Evolutionary conservation across 2,888 invertebrate genomes (phyloP), one percentile per base, ranked within the genome.

Genomic region (Axea sp.): DNA sequence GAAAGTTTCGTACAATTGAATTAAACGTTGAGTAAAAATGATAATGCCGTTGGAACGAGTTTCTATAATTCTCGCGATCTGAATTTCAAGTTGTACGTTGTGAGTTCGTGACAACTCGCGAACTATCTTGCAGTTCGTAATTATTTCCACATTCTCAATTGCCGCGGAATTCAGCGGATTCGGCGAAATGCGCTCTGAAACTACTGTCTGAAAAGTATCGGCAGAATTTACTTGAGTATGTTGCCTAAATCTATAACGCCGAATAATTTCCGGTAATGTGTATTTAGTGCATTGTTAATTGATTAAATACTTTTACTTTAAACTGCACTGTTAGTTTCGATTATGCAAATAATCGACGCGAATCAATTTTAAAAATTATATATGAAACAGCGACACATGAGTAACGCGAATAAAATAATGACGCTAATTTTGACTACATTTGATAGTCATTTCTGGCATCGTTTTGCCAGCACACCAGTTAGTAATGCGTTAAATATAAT

Each of bases 71-170:
- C 45, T 69, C 51, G 19, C 31, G 49, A 41, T 69, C 60, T 37
- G 60, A 51, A 60, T 60, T 69, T 60, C 45, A 60, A 53, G 22
- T 69, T 51, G 17, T 28, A 26, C 49, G 28, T 15, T 28, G 22
- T 45, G 31, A 60, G 43, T 37, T 60, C 51, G 69, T 45, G 68
- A 69, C 69, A 60, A 60, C 60, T 69, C 35, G 17, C 43, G 19
- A 73, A 73, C 73, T 73, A 73, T 67, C 45, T 53, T 55, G 24
- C 43, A 53, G 30, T 57, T 47, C 33, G 59, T 41, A 51, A 72
- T 72, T 72, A 72, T 64, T 64, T 55, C 35, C 43, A 45, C 51
- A 59, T 72, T 72, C 59, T 72, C 51, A 41, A 57, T 57, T 41
- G 57, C 59, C 19, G 11, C 19, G 57, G 64, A 57, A 72, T 64